Conservation (phyloP, 2,888 invertebrate species). For the Carpatolechia fugitivella region DNA sequence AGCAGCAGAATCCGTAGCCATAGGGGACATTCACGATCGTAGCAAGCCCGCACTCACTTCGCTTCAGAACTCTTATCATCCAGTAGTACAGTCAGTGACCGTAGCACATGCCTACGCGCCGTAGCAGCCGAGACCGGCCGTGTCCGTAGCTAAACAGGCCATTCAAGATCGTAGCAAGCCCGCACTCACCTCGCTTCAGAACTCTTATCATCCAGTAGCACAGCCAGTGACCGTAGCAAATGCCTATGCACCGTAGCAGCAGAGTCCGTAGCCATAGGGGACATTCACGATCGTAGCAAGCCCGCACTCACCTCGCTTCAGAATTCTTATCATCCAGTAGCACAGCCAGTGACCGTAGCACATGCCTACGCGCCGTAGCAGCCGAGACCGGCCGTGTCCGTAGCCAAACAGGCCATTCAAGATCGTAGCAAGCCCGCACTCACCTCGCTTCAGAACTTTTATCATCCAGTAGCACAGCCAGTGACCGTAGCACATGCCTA, state of each 20-base stretch:
- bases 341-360: conserved; percentile 66
- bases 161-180: conserved; percentile 48
- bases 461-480: conserved; percentile 75
- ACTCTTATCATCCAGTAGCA: conserved; percentile 73
- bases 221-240: conserved; percentile 65
- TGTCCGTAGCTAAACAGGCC: conserved; percentile 72
- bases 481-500: conserved; percentile 61
- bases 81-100: conserved; percentile 67
- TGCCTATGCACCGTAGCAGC: conserved; percentile 28
- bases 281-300: too few species aligned
- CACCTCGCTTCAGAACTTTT: conserved; percentile 73
- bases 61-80: conserved; percentile 76
- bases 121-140: conserved; percentile 66
- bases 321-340: conserved; percentile 76
- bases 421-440: conserved; percentile 47
- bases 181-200: conserved; percentile 25
- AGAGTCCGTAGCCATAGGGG: too few species aligned
- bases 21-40: conserved; percentile 19
- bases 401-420: conserved; percentile 73
- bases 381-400: conserved; percentile 64
- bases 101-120: conserved; percentile 67
- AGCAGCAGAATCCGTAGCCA: conserved; percentile 65
- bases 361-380: conserved; percentile 64
- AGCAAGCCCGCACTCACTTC: conserved; percentile 35
- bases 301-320: conserved; percentile 58